These are phyloP conservation scores for Alauda arvensis DNA, from an alignment of 2,797 vertebrate genomes.

Conservation along the genomic window DNA sequence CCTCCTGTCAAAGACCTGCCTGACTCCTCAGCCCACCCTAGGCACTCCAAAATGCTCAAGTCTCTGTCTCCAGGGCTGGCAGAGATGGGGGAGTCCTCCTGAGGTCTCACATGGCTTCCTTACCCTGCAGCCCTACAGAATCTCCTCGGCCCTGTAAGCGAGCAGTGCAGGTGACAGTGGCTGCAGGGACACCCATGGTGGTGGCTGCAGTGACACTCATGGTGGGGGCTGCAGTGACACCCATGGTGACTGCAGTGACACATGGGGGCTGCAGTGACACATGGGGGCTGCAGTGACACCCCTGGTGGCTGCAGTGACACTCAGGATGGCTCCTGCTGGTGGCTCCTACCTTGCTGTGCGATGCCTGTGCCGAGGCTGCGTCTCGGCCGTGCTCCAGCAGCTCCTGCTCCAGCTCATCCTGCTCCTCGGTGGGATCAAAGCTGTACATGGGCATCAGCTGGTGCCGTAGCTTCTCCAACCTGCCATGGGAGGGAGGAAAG, in stretches of 20 bases:
- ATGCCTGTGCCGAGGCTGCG: constrained; percentile 77
- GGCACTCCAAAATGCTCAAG: not conserved
- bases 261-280: not conserved
- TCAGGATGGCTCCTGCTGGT: not conserved
- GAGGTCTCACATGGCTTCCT: not conserved
- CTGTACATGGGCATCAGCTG: constrained; percentile 99
- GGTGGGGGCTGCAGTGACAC: not conserved
- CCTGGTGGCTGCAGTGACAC: not conserved
- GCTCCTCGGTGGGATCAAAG: constrained; percentile 96
- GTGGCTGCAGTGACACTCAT: not conserved
- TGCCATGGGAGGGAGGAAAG: constrained; percentile 43
- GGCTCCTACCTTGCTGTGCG: constrained; percentile 82
- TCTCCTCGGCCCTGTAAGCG: not conserved
- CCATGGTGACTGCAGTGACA: not conserved
- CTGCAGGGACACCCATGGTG: not conserved
- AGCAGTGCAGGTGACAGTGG: not conserved
- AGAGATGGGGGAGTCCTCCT: not conserved
- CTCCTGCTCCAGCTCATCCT: constrained; percentile 96
- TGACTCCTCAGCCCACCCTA: not conserved
- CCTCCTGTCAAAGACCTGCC: not conserved
- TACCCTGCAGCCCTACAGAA: not conserved
- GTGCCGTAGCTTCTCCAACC: constrained; percentile 94
- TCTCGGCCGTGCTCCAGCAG: constrained; percentile 91
- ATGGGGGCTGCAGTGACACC: not conserved
- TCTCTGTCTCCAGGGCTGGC: not conserved